Evolutionary conservation across 2,797 vertebrate species (phyloP).

Genomic region (Dallia pectoralis): DNA sequence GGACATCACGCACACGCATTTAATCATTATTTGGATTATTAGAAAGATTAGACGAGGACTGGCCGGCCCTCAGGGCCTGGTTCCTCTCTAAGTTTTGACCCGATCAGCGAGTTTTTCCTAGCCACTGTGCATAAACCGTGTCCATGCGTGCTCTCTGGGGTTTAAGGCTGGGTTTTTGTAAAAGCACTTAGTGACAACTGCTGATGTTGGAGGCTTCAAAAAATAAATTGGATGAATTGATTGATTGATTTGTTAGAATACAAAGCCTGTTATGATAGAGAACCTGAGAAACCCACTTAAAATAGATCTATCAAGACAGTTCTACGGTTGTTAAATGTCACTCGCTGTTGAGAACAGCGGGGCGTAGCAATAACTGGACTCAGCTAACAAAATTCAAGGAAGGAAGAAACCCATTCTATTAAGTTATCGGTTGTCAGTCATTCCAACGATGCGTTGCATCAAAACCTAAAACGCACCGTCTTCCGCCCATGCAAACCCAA

Average conservation of each 20-base stretch:
- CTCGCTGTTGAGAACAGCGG: background rate
- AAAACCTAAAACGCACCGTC: background rate
- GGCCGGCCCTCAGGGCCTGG: too few relatives aligned
- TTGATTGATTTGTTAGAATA: background rate
- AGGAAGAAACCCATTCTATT: background rate
- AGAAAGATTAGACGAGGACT: too few relatives aligned
- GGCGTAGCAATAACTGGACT: background rate
- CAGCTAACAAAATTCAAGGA: background rate
- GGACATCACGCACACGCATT: too few relatives aligned
- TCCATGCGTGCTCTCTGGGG: too few relatives aligned
- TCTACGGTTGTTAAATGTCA: background rate
- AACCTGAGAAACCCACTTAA: background rate
- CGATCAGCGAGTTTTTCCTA: too few relatives aligned
- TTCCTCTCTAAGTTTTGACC: too few relatives aligned
- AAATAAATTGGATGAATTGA: too few relatives aligned
- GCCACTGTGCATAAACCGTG: too few relatives aligned
- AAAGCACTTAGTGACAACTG: too few relatives aligned
- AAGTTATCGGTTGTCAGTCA: background rate
- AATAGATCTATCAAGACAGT: background rate
- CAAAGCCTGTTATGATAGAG: background rate
- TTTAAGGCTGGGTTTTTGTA: too few relatives aligned
- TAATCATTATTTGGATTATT: too few relatives aligned
- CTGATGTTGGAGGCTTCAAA: too few relatives aligned
- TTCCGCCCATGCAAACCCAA: background rate
- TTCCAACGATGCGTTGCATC: background rate